Evolutionary conservation across 2,113 vertebrate species (phyloP), one percentile per base, ranked within the genome.

Genomic region (Ceyx cyanopectus): DNA sequence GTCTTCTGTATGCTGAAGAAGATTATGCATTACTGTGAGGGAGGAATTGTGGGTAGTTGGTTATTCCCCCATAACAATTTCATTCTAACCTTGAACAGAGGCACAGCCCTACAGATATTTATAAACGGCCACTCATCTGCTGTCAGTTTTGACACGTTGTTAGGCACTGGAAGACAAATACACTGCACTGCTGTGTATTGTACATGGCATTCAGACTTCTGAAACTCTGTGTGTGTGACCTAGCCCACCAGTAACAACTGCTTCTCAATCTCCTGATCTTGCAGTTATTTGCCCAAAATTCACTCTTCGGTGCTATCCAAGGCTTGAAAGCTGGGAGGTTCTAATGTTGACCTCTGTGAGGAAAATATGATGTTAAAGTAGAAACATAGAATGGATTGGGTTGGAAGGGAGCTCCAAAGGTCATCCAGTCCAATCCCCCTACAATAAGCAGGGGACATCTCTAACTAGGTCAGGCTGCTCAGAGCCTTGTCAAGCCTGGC

Each of bases 51-150:
- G 30, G 26, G 16, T 69, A 70, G 19, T 77, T 65, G 63, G 3
- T 87, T 85, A 70, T 81, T 92, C 89, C 34, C 11, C 10, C 10
- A 9, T 74, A 70, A 72, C 13, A 70, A 43, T 87, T 89, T 83
- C 29, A 46, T 91, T 91, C 67, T 94, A 40, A 85, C 56, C 68
- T 82, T 83, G 67, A 77, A 81, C 77, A 80, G 40, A 79, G 26
- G 21, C 18, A 73, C 13, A 34, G 29, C 34, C 65, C 26, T 85
- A 24, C 1, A 1, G 67, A 30, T 85, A 40, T 92, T 82, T 92
- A 51, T 77, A 74, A 82, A 70, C 30, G 40, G 10, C 24, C 11
- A 14, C 61, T 85, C 0, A 2, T 76, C 37, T 88, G 27, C 37
- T 76, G 73, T 86, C 53, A 62, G 70, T 93, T 93, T 67, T 87